Evolutionary conservation across 2,888 invertebrate species (phyloP).

Genomic region (Metopia argyrocephala): DNA sequence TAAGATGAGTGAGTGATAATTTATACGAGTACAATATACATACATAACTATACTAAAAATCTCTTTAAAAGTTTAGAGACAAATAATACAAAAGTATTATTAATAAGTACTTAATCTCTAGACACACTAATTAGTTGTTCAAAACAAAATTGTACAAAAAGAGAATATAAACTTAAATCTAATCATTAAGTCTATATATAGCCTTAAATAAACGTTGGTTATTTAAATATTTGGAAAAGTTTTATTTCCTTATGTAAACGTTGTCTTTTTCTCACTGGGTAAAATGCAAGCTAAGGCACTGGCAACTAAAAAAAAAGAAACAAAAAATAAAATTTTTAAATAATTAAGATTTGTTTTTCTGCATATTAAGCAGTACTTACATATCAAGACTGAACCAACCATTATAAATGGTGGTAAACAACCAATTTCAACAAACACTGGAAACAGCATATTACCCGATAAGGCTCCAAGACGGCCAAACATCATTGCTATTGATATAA

Average conservation of each 20-base stretch:
- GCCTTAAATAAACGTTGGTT: background rate
- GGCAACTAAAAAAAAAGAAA: conserved; percentile 66
- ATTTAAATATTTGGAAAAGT: background rate
- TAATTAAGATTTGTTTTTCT: background rate
- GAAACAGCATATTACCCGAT: conserved; percentile 85
- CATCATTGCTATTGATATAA: conserved; percentile 86
- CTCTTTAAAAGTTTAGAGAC: background rate
- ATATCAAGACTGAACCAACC: conserved; percentile 81
- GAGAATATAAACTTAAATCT: background rate
- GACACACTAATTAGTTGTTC: no score
- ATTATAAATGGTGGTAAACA: conserved; percentile 87
- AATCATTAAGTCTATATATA: background rate
- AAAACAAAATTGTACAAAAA: background rate
- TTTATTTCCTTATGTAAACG: conserved; percentile 65
- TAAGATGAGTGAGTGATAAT: background rate
- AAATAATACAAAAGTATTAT: background rate
- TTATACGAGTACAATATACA: no score
- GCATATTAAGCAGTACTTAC: conserved; percentile 38
- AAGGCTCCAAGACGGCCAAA: conserved; percentile 85
- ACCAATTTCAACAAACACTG: conserved; percentile 83
- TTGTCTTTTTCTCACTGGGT: conserved; percentile 69
- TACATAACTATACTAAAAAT: background rate
- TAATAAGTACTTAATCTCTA: conserved; percentile 17
- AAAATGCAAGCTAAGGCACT: conserved; percentile 69
- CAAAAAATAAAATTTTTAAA: background rate